Evolutionary conservation across 64 coral and sea anemone species (phyloP), one percentile per base, ranked within the genome.

Genomic region (Stichodactyla helianthus): DNA sequence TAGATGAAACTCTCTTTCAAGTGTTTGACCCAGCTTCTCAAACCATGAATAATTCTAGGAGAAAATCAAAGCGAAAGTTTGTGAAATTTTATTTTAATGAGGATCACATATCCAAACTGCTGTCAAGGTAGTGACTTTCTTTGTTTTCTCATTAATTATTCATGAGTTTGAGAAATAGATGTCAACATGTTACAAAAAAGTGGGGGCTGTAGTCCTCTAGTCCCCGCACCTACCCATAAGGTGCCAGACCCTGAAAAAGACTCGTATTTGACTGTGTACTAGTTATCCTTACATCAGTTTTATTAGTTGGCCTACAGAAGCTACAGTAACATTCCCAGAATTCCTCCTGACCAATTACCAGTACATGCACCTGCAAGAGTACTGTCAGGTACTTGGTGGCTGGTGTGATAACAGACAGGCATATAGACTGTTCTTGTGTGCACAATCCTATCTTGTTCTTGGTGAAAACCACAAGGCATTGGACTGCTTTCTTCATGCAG

Each of bases 401-500:
- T 89, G 90, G 90, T 92, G 93, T 94, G 84, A 80, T 52, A 77
- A 10, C 18, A 88, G 89, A 65, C 92, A 94, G 58, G 65, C 89
- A 12, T 87, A 82, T 10, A 80, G 90, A 68, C 64, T 86, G 44
- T 98, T 98, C 59, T 86, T 98, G 7, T 28, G 87, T 31, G 95
- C 92, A 60, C 93, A 98, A 88, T 94, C 95, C 0, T 59, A 98
- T 89, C 78, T 98, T 54, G 82, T 92, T 7, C 59, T 92, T 68
- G 95, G 95, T 25, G 95, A 94, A 65, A 68, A 98, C 54, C 68
- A 68, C 35, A 98, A 98, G 63, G 95, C 95, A 17, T 86, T 98
- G 31, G 92, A 92, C 50, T 94, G 85, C 68, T 98, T 98, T 84
- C 74, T 88, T 55, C 86, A 89, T 26, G 92, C 95, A 20, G 87